Conservation (phyloP, 2,113 vertebrate species). For the Melanerpes aurifrons region DNA sequence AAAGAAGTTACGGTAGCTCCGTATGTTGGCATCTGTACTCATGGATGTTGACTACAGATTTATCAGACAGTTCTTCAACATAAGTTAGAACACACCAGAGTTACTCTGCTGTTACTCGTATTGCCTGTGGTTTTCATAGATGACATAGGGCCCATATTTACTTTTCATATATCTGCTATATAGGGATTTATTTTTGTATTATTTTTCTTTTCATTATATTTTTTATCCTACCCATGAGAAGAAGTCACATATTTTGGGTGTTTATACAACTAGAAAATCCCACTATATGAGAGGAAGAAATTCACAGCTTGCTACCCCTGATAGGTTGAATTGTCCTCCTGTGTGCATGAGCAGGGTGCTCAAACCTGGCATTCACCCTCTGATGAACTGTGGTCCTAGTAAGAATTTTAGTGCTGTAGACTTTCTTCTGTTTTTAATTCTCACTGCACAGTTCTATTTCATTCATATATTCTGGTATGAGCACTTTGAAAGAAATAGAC, state of each 20-base stretch:
- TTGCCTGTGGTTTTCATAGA: not conserved
- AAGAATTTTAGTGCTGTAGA: not conserved
- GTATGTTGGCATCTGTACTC: not conserved
- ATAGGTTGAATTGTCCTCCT: not conserved
- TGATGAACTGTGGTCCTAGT: not conserved
- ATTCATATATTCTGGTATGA: not conserved
- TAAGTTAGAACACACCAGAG: not conserved
- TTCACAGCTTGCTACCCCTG: not conserved
- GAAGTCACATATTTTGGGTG: not conserved
- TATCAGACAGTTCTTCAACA: not conserved
- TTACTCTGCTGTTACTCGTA: not conserved
- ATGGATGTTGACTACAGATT: not conserved
- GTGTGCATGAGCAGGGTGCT: not conserved
- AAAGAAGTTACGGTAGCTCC: not conserved
- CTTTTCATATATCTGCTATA: not conserved
- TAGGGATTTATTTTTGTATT: not conserved
- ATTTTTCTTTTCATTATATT: not conserved
- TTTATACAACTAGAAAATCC: not conserved
- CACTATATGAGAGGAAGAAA: not conserved
- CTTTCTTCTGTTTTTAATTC: not conserved
- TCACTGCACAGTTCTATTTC: not conserved
- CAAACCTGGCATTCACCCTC: not conserved
- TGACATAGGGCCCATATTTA: not conserved
- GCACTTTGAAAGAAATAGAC: not conserved
- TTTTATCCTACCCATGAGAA: not conserved